phyloP scores from a whole-genome alignment of 2,888 invertebrate species.

The Lepidochrysops patricia region DNA sequence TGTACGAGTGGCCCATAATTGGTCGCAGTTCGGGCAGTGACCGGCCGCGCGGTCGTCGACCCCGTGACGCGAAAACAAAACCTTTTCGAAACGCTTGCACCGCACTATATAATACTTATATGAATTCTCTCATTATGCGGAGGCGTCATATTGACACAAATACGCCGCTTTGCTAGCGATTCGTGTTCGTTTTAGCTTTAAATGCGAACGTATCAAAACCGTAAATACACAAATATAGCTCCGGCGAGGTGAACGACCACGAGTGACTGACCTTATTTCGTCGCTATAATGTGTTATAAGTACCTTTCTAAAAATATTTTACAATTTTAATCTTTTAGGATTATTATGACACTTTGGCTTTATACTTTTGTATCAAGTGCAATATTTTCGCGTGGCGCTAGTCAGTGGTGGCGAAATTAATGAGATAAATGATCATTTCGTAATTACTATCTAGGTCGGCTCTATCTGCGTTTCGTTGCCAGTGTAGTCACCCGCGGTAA shows the following conservation, averaged over 20 bases:
- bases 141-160: conserved; percentile 11
- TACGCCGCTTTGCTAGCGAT: conserved; percentile 2
- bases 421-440: conserved; percentile 32
- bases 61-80: conserved; percentile 67
- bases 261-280: conserved; percentile 8
- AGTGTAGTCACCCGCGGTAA: conserved; percentile 34
- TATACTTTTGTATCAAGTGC: too few species aligned
- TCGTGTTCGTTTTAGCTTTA: conserved; percentile 2
- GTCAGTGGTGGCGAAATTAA: conserved; percentile 10
- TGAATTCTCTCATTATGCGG: conserved; percentile 14
- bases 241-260: conserved; percentile 10
- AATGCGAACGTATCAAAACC: conserved; percentile 1
- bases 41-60: conserved; percentile 67
- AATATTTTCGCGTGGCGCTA: not conserved
- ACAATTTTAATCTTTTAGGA: not conserved
- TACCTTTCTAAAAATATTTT: conserved; percentile 10
- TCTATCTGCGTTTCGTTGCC: conserved; percentile 44
- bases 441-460: conserved; percentile 50
- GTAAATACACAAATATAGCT: conserved; percentile 8
- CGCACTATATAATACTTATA: conserved; percentile 21
- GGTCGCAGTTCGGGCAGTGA: conserved; percentile 71
- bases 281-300: conserved; percentile 3
- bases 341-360: not conserved
- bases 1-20: conserved; percentile 75
- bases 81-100: conserved; percentile 42